Conservation (phyloP, 2,113 vertebrate species). For the Etia nguti region DNA sequence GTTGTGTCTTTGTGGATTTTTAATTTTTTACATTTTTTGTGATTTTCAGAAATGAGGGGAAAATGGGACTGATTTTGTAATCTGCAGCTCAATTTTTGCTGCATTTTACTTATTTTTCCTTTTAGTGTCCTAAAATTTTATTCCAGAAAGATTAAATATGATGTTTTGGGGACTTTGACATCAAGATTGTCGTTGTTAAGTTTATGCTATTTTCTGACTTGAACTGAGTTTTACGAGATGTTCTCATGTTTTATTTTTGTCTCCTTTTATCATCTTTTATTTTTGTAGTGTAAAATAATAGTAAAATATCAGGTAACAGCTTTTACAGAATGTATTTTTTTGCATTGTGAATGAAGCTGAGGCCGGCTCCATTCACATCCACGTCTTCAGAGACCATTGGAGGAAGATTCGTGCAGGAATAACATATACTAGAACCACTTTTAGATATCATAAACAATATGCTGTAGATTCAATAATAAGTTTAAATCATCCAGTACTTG, state of each 20-base stretch:
- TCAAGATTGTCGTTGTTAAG: slow-evolving; percentile 4
- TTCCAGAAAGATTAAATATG: background rate
- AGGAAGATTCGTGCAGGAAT: background rate
- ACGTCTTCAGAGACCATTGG: background rate
- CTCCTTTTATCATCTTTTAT: background rate
- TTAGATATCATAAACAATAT: background rate
- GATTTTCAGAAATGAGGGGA: background rate
- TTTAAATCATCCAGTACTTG: slow-evolving; percentile 38
- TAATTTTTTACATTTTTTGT: background rate
- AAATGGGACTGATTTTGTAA: slow-evolving; percentile 1
- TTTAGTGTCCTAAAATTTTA: background rate
- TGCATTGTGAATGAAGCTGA: slow-evolving; percentile 5
- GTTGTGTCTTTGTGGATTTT: background rate
- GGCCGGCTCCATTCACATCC: background rate
- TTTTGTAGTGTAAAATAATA: background rate
- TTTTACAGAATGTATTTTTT: slow-evolving; percentile 27
- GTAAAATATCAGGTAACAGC: background rate
- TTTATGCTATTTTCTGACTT: background rate
- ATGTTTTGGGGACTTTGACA: slow-evolving; percentile 17
- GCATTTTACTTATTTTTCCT: background rate
- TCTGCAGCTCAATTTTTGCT: background rate
- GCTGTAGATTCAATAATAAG: slow-evolving; percentile 10
- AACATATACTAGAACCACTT: background rate
- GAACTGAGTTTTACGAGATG: background rate
- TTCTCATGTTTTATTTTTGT: background rate